Conservation (phyloP, 2,797 vertebrate species). For the Botia kubotai region DNA sequence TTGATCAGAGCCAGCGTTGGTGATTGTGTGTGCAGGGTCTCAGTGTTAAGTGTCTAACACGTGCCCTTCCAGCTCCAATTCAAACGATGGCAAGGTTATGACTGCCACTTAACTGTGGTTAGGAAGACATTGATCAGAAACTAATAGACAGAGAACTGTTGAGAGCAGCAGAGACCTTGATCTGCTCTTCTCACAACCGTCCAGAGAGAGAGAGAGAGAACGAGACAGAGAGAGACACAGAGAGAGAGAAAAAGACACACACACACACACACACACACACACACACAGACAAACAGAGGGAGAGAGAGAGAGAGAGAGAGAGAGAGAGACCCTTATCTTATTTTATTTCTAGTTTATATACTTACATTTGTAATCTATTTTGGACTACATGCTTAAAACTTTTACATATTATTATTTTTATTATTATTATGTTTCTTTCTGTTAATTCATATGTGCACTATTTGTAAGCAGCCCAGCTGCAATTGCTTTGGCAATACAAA, state of each 20-base stretch:
- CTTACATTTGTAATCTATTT: too few species aligned
- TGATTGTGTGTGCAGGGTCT: slow-evolving; percentile 10
- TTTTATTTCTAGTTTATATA: too few species aligned
- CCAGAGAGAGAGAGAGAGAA: slow-evolving; percentile 21
- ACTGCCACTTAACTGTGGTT: slow-evolving; percentile 27
- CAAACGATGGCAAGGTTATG: slow-evolving; percentile 33
- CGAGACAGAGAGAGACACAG: neutral
- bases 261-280: neutral
- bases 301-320: neutral
- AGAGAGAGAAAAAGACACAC: slow-evolving; percentile 25
- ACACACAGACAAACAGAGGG: neutral
- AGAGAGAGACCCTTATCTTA: too few species aligned
- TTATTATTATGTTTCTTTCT: too few species aligned
- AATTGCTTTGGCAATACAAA: too few species aligned
- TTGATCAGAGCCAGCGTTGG: slow-evolving; percentile 12
- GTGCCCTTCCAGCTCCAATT: slow-evolving; percentile 30
- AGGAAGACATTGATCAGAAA: slow-evolving; percentile 37
- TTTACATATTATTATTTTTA: too few species aligned
- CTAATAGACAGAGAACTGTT: slow-evolving; percentile 25
- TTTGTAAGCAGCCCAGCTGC: too few species aligned
- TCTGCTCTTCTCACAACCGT: slow-evolving; percentile 54
- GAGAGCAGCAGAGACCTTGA: slow-evolving; percentile 57
- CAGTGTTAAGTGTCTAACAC: slow-evolving; percentile 29
- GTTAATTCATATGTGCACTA: too few species aligned
- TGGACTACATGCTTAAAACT: too few species aligned